Conservation (phyloP, 2,797 vertebrate species). For the Hippoglossus hippoglossus region DNA sequence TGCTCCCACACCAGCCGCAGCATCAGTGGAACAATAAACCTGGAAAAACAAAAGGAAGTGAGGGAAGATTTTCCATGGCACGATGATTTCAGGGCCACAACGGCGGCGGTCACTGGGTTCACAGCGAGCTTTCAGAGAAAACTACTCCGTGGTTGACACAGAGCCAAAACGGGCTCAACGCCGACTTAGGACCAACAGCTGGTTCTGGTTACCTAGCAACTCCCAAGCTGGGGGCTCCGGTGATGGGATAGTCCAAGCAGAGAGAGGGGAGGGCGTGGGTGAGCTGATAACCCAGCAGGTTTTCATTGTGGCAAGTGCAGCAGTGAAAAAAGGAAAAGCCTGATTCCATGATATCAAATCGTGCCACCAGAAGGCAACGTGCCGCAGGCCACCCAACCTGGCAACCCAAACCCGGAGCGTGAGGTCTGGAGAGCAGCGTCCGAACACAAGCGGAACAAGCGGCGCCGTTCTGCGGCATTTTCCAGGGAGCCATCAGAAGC, state of each 20-base stretch:
- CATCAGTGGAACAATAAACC: conserved; percentile 78
- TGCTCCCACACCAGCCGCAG: conserved; percentile 42
- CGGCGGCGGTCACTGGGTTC: conserved; percentile 65
- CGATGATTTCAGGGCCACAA: conserved; percentile 75
- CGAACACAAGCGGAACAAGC: not conserved
- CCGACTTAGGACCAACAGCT: conserved; percentile 80
- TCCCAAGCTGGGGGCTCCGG: conserved; percentile 72
- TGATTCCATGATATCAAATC: conserved; percentile 41
- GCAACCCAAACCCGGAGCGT: conserved; percentile 30
- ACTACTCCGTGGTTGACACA: conserved; percentile 62
- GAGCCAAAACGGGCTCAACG: conserved; percentile 70
- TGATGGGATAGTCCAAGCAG: conserved; percentile 49
- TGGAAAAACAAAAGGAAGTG: conserved; percentile 85
- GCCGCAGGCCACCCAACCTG: conserved; percentile 42
- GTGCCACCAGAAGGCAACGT: not conserved
- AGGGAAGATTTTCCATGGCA: conserved; percentile 83
- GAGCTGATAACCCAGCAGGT: conserved; percentile 28
- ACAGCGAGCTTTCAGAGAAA: conserved; percentile 67
- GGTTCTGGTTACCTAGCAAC: conserved; percentile 89
- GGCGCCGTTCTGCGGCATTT: conserved; percentile 37
- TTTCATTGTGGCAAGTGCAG: conserved; percentile 63
- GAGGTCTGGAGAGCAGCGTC: conserved; percentile 8
- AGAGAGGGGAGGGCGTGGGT: not conserved
- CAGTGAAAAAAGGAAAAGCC: conserved; percentile 35
- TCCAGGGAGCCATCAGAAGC: conserved; percentile 30